These are phyloP conservation scores for Tragelaphus imberbis DNA, from an alignment of 2,113 vertebrate species.

Conservation along the genomic window DNA sequence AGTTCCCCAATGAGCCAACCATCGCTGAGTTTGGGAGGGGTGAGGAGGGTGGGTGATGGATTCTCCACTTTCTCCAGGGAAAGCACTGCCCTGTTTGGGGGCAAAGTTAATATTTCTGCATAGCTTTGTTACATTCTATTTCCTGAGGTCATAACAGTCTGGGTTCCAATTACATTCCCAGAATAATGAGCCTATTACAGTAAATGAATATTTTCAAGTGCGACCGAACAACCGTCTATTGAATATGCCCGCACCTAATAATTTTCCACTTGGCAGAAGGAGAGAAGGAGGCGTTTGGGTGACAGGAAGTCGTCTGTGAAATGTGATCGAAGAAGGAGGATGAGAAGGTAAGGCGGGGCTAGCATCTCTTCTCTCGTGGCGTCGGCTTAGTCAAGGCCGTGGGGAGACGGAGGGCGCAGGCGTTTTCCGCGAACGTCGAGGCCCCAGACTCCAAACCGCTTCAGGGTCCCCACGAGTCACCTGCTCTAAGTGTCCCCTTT, in stretches of 20 bases:
- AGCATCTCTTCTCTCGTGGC: not conserved
- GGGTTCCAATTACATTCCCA: constrained; percentile 60
- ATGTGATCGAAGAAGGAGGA: not conserved
- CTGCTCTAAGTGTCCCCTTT: not conserved
- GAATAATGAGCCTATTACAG: constrained; percentile 57
- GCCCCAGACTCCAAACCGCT: not conserved
- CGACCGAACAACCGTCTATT: not conserved
- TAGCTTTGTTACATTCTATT: constrained; percentile 52
- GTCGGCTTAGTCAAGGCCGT: not conserved
- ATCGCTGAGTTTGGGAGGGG: not conserved
- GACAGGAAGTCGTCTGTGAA: constrained; percentile 3
- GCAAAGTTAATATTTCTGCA: constrained; percentile 53
- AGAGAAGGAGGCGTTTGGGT: not conserved
- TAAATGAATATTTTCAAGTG: constrained; percentile 58
- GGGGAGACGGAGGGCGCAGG: not conserved
- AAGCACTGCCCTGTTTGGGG: not conserved
- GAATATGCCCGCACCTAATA: constrained; percentile 52
- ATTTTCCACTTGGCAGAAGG: constrained; percentile 27
- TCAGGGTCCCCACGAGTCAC: not conserved
- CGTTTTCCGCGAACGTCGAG: not conserved
- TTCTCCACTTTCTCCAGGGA: not conserved
- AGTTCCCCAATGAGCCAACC: not conserved
- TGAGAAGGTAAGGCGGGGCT: not conserved
- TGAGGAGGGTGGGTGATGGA: not conserved
- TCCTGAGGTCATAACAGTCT: constrained; percentile 54